Conservation (phyloP, 2,113 vertebrate genomes). For the Parotia lawesii region DNA sequence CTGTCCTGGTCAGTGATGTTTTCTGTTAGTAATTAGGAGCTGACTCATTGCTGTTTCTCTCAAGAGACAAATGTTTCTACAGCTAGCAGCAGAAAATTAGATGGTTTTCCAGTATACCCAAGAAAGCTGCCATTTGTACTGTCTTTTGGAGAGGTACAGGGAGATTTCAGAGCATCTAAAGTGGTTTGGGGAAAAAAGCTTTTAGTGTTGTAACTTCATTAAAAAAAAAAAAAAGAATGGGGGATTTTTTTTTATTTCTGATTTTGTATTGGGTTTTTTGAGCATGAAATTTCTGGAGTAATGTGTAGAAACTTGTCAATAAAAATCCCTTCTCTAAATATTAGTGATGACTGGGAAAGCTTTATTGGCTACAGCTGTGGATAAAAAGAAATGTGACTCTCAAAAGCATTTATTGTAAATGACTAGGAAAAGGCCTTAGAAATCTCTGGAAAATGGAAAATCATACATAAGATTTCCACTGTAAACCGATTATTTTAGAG, state of each 20-base stretch:
- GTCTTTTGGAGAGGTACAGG: not conserved
- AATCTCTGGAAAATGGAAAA: not conserved
- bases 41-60: conserved; percentile 15
- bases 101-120: not conserved
- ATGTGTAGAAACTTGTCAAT: not conserved
- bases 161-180: not conserved
- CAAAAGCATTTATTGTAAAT: not conserved
- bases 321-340: not conserved
- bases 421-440: not conserved
- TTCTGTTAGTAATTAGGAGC: conserved; percentile 10
- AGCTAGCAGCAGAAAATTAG: not conserved
- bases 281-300: not conserved
- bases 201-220: not conserved
- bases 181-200: not conserved
- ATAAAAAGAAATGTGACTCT: not conserved
- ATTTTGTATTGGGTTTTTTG: not conserved
- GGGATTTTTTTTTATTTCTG: not conserved
- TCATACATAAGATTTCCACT: not conserved
- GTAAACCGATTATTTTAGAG: not conserved
- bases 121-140: not conserved
- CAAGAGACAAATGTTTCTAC: not conserved
- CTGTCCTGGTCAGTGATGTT: not conserved
- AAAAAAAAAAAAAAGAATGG: not conserved
- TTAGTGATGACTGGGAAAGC: not conserved
- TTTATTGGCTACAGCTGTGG: not conserved